A percentile compares a stretch with the other conserved stretches of the same genome.
phyloP scores from a whole-genome alignment of 2,797 vertebrate genomes.

The Allenopithecus nigroviridis region DNA sequence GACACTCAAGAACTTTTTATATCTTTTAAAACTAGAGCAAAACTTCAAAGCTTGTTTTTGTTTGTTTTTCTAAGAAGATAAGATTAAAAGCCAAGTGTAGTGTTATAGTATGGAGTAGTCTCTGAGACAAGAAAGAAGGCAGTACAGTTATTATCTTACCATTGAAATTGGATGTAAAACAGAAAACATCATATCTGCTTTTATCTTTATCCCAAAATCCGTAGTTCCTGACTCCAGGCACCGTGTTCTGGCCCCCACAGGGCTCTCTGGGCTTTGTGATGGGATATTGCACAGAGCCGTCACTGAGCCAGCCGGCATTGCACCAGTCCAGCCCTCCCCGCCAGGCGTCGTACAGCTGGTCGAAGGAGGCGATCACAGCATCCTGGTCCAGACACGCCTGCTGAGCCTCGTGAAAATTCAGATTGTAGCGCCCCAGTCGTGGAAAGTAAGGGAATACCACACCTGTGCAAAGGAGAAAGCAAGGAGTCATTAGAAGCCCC shows the following conservation, averaged over 20 bases:
- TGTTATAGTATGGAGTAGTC: not conserved
- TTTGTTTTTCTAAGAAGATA: not conserved
- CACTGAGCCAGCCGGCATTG: slow-evolving; percentile 96
- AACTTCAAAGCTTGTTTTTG: not conserved
- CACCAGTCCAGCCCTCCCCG: slow-evolving; percentile 95
- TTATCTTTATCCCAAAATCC: slow-evolving; percentile 90
- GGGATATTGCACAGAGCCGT: slow-evolving; percentile 95
- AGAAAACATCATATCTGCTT: slow-evolving; percentile 94
- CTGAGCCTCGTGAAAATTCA: slow-evolving; percentile 90
- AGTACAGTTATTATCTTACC: slow-evolving; percentile 83
- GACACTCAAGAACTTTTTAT: not conserved
- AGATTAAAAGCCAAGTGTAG: not conserved
- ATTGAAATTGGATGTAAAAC: slow-evolving; percentile 88
- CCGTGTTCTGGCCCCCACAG: slow-evolving; percentile 90
- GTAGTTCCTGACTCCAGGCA: slow-evolving; percentile 93
- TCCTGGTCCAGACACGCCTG: slow-evolving; percentile 90
- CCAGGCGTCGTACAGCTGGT: slow-evolving; percentile 93
- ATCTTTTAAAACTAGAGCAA: not conserved
- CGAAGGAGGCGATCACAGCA: slow-evolving; percentile 89
- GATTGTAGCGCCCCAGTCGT: slow-evolving; percentile 90
- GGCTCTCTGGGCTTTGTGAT: slow-evolving; percentile 92
- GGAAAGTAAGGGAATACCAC: slow-evolving; percentile 95
- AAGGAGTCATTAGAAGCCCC: not conserved
- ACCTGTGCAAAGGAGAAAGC: slow-evolving; percentile 82
- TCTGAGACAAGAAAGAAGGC: not conserved